Evolutionary conservation across 1,140 invertebrate genomes (phyloP), one percentile per base, ranked within the genome.

Genomic region (Caenorhabditis latens): DNA sequence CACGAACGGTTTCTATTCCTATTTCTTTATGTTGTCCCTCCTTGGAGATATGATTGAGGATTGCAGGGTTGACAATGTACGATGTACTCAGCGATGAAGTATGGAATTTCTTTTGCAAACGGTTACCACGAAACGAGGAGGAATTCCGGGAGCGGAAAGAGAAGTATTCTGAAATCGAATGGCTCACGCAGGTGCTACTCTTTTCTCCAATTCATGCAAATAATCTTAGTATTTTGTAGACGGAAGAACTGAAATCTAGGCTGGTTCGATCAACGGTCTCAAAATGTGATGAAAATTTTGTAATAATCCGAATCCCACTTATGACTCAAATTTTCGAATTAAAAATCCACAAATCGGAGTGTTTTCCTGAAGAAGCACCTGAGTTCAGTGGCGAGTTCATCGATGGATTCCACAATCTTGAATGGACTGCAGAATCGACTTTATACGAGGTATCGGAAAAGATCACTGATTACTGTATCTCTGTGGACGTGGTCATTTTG

Each of bases 281-380:
- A 50, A 21, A n/a, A 24, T 53, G 7, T 53, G 71, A 79, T 43
- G 40, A 79, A 5, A 24, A 24, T 21, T 46, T 53, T 4, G 71
- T 50, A 11, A n/a, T 19, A 2, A 24, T 79, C 11, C n/a, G 71
- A 24, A 79, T 79, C n/a, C 71, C 71, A 24, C 42, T 79, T 0
- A 79, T 79, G 71, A 79, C 71, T 24, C 71, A 79, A 79, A 50
- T 79, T 24, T 79, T 79, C 14, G 43, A 79, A 79, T n/a, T 79
- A 24, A 42, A 46, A 1, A 79, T 79, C 9, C 43, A 16, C 3
- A 79, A 24, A 50, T 50, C 71, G 13, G 40, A 24, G 19, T 5
- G 40, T 50, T 79, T 79, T 53, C 71, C 71, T 19, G 43, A 50
- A 50, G 46, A 50, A 24, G 5, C 71, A 21, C 71, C 71, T 7